Conservation (phyloP, 2,113 vertebrate genomes). For the Phylloscopus whistleri region DNA sequence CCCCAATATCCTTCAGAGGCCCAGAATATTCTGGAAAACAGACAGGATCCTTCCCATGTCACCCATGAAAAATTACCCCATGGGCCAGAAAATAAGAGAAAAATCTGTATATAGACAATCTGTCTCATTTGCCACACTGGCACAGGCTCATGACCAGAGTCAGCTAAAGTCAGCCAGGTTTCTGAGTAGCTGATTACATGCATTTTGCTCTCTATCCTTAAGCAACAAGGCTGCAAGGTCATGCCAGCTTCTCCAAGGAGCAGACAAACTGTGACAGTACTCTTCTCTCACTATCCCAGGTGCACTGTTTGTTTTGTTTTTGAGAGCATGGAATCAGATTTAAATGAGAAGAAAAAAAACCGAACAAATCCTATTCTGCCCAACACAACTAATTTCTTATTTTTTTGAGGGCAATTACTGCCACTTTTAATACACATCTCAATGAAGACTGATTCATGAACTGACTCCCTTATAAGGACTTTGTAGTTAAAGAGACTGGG, state of each 20-base stretch:
- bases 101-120: background rate
- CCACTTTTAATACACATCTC: background rate
- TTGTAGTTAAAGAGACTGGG: background rate
- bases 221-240: background rate
- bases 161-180: background rate
- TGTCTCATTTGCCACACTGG: background rate
- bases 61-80: background rate
- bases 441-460: background rate
- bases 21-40: background rate
- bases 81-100: background rate
- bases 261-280: background rate
- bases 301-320: background rate
- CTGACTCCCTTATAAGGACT: background rate
- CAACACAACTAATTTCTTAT: background rate
- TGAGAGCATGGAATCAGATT: background rate
- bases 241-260: background rate
- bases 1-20: background rate
- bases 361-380: background rate
- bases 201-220: background rate
- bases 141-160: background rate
- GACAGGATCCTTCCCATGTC: background rate
- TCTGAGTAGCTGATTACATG: background rate
- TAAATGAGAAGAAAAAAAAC: background rate
- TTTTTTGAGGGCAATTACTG: background rate
- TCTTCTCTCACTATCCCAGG: background rate